phyloP scores from a whole-genome alignment of 2,797 vertebrate genomes.

The Chromobotia macracanthus region DNA sequence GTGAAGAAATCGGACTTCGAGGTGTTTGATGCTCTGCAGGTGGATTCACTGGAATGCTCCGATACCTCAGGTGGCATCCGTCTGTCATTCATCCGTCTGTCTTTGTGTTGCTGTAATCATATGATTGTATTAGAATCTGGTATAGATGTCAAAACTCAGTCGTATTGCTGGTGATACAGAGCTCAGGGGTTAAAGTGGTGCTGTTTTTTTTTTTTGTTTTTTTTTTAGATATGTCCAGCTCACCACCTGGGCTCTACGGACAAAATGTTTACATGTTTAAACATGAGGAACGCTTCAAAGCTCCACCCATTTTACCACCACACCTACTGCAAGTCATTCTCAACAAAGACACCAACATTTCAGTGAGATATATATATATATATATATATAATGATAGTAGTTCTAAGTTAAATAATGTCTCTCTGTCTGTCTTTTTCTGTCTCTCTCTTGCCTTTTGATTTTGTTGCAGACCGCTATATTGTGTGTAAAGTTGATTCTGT shows the following conservation, averaged over 20 bases:
- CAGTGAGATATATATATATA: no score
- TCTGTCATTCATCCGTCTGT: background rate
- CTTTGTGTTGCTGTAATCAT: no score
- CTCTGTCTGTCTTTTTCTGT: no score
- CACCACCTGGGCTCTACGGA: slow-evolving; percentile 91
- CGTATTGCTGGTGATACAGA: no score
- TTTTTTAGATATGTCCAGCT: slow-evolving; percentile 89
- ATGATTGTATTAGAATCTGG: no score
- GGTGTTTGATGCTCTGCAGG: slow-evolving; percentile 94
- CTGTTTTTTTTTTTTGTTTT: slow-evolving; percentile 22
- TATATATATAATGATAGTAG: no score
- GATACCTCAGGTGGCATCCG: slow-evolving; percentile 85
- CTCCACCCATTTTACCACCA: slow-evolving; percentile 93
- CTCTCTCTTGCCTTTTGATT: background rate
- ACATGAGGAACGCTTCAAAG: slow-evolving; percentile 92
- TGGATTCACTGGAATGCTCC: slow-evolving; percentile 94
- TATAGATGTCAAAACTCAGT: background rate
- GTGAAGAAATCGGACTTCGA: slow-evolving; percentile 99
- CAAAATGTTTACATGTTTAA: slow-evolving; percentile 92
- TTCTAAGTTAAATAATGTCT: no score
- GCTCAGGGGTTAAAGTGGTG: background rate
- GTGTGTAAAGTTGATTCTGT: background rate
- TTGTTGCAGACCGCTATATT: background rate
- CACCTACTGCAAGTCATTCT: slow-evolving; percentile 98
- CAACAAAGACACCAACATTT: slow-evolving; percentile 98